Base-by-base conservation (phyloP, 2,888 invertebrate genomes). In the Nineta flava region DNA sequence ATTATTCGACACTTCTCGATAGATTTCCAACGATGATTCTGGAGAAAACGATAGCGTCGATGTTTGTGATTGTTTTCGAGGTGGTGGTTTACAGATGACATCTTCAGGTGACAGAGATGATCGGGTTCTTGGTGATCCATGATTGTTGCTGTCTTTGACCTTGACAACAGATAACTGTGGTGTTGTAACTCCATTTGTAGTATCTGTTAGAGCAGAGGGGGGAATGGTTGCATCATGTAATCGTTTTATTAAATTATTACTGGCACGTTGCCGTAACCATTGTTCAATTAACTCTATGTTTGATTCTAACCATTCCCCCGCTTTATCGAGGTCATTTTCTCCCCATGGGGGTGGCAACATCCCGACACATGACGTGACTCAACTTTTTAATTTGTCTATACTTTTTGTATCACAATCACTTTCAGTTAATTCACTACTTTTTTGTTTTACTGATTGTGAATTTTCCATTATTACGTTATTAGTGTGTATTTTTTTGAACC, bases 211-310 rank as follows among this genome's bases (percentile, higher is more conserved):
- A 13, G 49, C 9, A 49, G 34, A 40, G 42, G 45, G 47, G 44
- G 50, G 43, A 43, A 45, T 42, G 9, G 60, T 32, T 65, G 59
- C 50, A 63, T 65, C 51, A 57, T 77, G 76, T 60, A 83, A 63
- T 58, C 76, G 71, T 55, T 72, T 70, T 54, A 80, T 68, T 55
- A 81, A 75, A 55, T 83, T 82, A 2, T 74, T 68, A 51, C 76
- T 75, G 9, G 87, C 87, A 61, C 81, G 81, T 56, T 87, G 84
- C 50, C 76, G 75, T 55, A 88, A 68, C 83, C 87, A 90, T 59
- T 76, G 75, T 63, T 87, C 87, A 58, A 85, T 73, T 47, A 79
- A 70, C 52, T 71, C 76, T 2, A 82, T 80, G 63, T 86, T 83
- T 49, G 73, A 68, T 57, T 79, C 78, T 53, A 79, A 59, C 66